Evolutionary conservation across 2,888 invertebrate genomes (phyloP).

Genomic region (Lissocephala sabroskyi): DNA sequence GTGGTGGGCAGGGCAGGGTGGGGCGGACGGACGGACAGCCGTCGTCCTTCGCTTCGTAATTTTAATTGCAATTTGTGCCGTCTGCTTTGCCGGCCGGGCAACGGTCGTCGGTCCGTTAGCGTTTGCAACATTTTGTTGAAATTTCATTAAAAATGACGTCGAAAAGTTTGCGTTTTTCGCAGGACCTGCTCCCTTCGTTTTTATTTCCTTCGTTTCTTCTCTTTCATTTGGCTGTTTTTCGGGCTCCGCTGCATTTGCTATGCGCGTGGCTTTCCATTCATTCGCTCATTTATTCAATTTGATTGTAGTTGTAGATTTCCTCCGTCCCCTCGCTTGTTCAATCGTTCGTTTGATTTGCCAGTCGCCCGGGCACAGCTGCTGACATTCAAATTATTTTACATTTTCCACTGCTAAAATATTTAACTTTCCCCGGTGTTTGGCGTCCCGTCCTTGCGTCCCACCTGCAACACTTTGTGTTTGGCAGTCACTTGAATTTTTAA

Average conservation of each 20-base stretch:
- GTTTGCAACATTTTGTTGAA: slow-evolving; percentile 57
- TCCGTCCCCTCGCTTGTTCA: slow-evolving; percentile 21
- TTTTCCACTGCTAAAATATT: slow-evolving; percentile 40
- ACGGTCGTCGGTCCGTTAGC: slow-evolving; percentile 19
- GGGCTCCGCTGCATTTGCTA: not conserved
- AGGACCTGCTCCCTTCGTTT: too few species aligned
- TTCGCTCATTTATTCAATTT: slow-evolving; percentile 30
- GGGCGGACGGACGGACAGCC: slow-evolving; percentile 6
- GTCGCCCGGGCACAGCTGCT: slow-evolving; percentile 11
- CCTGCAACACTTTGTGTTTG: not conserved
- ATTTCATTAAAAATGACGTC: slow-evolving; percentile 58
- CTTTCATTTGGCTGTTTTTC: not conserved
- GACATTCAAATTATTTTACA: slow-evolving; percentile 48
- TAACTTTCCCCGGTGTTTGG: slow-evolving; percentile 52
- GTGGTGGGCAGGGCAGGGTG: too few species aligned
- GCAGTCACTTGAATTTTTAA: slow-evolving; percentile 53
- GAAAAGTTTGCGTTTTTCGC: slow-evolving; percentile 45
- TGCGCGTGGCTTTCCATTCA: slow-evolving; percentile 17
- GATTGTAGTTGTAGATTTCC: slow-evolving; percentile 19
- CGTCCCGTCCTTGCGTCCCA: slow-evolving; percentile 4
- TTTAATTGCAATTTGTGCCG: slow-evolving; percentile 57
- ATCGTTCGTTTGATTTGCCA: slow-evolving; percentile 34
- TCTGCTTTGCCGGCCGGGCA: slow-evolving; percentile 11
- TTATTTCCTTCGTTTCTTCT: slow-evolving; percentile 20
- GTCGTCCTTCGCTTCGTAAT: slow-evolving; percentile 42